Percentiles rank a stretch among this genome's conserved stretches.
phyloP scores from a whole-genome alignment of 2,888 invertebrate species.

The Pseudolycoriella hygida region DNA sequence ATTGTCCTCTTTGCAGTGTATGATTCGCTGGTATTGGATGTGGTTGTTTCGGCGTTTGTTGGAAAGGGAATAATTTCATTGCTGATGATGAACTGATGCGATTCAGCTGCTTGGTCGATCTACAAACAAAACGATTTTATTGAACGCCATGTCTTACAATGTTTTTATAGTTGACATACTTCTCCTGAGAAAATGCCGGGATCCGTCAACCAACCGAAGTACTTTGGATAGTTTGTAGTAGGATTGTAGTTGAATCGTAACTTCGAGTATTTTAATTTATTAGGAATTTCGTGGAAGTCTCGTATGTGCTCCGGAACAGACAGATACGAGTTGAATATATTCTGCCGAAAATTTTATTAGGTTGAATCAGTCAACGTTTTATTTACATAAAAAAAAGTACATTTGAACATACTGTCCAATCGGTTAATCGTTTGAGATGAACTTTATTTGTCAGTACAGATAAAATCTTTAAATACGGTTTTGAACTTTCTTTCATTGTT shows the following conservation, averaged over 20 bases:
- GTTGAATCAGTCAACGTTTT: not conserved
- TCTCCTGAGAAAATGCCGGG: constrained; percentile 65
- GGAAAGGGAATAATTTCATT: constrained; percentile 11
- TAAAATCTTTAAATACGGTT: too few species aligned
- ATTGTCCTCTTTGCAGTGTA: constrained; percentile 20
- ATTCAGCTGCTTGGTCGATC: constrained; percentile 12
- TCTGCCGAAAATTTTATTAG: constrained; percentile 32
- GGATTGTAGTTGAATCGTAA: constrained; percentile 59
- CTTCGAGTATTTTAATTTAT: constrained; percentile 55
- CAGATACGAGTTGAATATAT: constrained; percentile 60
- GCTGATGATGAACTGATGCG: constrained; percentile 11
- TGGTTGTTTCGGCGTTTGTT: not conserved
- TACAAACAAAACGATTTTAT: too few species aligned
- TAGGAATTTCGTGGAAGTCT: constrained; percentile 53
- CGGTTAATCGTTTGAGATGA: too few species aligned
- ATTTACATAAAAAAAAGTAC: too few species aligned
- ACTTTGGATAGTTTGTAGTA: constrained; percentile 46
- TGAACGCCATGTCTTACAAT: not conserved
- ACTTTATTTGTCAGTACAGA: too few species aligned
- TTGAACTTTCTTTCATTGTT: too few species aligned
- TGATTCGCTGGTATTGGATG: not conserved
- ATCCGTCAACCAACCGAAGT: constrained; percentile 78
- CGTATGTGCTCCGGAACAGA: constrained; percentile 43
- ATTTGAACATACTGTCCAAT: too few species aligned
- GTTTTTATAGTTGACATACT: constrained; percentile 34